Percentiles rank a stretch among this genome's conserved stretches.
Evolutionary conservation across 1,140 invertebrate genomes (phyloP).

Genomic region (Leguminivora glycinivorella): DNA sequence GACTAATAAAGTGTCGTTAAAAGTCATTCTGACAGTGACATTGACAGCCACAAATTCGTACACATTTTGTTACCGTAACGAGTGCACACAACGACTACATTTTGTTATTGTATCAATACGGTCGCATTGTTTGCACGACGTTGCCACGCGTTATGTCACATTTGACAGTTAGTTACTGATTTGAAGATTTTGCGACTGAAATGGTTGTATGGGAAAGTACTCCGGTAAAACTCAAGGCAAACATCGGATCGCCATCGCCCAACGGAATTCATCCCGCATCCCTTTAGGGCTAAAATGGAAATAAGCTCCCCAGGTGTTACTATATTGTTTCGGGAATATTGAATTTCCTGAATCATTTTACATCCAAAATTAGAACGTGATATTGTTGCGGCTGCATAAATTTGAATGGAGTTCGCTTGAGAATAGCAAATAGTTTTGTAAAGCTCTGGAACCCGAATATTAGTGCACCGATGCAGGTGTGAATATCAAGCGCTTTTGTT

Average conservation of each 20-base stretch:
- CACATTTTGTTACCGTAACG: no score
- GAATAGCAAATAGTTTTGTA: conserved; percentile 2
- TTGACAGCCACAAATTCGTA: not conserved
- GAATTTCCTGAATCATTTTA: conserved; percentile 41
- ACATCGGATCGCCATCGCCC: not conserved
- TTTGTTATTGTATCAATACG: no score
- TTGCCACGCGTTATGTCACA: no score
- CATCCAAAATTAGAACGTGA: conserved; percentile 39
- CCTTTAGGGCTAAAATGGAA: conserved; percentile 32
- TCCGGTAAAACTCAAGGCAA: not conserved
- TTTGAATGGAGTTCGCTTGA: conserved; percentile 22
- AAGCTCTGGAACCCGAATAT: not conserved
- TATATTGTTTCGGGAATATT: conserved; percentile 40
- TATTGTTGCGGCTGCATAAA: conserved; percentile 22
- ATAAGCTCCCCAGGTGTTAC: conserved; percentile 35
- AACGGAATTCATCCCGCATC: conserved; percentile 2
- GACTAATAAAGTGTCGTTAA: no score
- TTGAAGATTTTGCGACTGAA: no score
- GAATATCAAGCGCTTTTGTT: not conserved
- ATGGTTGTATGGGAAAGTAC: no score
- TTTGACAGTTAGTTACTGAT: no score
- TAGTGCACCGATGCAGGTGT: not conserved
- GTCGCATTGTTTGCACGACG: no score
- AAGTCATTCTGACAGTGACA: no score
- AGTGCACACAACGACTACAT: no score